A percentile compares a stretch with the other conserved stretches of the same genome.
Evolutionary conservation across 2,888 invertebrate species (phyloP).

Genomic region (Carpatolechia fugitivella): DNA sequence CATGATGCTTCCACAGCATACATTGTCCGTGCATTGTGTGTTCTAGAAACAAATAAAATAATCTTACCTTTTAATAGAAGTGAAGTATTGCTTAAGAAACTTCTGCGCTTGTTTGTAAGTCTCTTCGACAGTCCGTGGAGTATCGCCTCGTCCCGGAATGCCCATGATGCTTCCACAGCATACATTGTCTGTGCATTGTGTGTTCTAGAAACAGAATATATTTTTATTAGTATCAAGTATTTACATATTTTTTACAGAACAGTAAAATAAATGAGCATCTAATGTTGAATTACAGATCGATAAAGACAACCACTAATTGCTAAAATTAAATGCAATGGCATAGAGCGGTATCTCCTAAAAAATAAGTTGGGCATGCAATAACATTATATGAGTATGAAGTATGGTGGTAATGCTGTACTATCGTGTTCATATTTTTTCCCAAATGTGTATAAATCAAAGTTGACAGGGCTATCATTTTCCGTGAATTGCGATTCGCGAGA

Average conservation of each 20-base stretch:
- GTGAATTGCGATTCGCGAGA: no score
- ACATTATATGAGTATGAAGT: no score
- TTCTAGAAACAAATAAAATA: no score
- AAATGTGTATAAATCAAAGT: not conserved
- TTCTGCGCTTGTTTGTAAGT: conserved; percentile 89
- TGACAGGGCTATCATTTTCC: not conserved
- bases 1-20: conserved; percentile 89
- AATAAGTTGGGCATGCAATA: no score
- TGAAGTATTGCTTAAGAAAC: conserved; percentile 93
- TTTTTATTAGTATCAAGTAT: conserved; percentile 17
- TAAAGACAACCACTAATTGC: no score
- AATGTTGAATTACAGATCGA: no score
- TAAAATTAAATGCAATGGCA: no score
- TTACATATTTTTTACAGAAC: no score
- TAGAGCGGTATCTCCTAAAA: no score
- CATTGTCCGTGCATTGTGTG: conserved; percentile 83
- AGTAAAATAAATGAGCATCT: no score
- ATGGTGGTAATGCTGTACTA: not conserved
- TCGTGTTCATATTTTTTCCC: not conserved
- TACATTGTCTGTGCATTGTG: conserved; percentile 83
- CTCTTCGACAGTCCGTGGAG: conserved; percentile 84
- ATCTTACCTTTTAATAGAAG: conserved; percentile 90
- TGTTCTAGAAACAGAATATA: conserved; percentile 65
- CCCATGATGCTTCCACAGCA: conserved; percentile 89
- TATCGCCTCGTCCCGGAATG: conserved; percentile 79